Percentiles rank a stretch among this genome's conserved stretches.
Evolutionary conservation across 1,140 invertebrate genomes (phyloP).

Genomic region (Meloidogyne exigua): DNA sequence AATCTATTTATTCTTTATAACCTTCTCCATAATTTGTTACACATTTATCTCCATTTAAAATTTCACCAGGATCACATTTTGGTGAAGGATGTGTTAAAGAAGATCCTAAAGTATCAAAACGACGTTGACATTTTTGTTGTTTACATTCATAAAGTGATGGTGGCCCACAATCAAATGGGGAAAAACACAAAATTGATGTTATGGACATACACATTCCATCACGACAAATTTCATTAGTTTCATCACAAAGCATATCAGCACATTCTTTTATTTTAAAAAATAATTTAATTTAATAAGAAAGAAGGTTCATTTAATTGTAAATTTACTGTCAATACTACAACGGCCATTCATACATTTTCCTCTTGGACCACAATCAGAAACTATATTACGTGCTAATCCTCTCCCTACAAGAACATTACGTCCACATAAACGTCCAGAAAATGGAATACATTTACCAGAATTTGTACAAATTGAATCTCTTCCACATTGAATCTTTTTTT

Average conservation of each 20-base stretch:
- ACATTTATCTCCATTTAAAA: slow-evolving; percentile 42
- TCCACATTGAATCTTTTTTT: slow-evolving; percentile 45
- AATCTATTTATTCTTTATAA: not conserved
- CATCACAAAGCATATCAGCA: slow-evolving; percentile 50
- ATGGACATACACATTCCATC: slow-evolving; percentile 55
- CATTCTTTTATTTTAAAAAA: slow-evolving; percentile 51
- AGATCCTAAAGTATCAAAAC: slow-evolving; percentile 20
- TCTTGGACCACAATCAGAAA: slow-evolving; percentile 51
- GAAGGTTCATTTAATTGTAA: too few relatives aligned
- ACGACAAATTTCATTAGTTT: slow-evolving; percentile 51
- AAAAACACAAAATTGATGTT: slow-evolving; percentile 50
- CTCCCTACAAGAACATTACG: slow-evolving; percentile 57
- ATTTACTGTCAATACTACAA: slow-evolving; percentile 54
- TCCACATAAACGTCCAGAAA: slow-evolving; percentile 44
- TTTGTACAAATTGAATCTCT: slow-evolving; percentile 47
- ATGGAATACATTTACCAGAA: slow-evolving; percentile 48
- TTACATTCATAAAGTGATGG: slow-evolving; percentile 43
- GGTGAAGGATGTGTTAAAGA: slow-evolving; percentile 4
- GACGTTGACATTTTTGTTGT: slow-evolving; percentile 45
- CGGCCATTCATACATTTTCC: slow-evolving; percentile 57
- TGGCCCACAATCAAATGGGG: slow-evolving; percentile 56
- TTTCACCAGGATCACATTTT: slow-evolving; percentile 45
- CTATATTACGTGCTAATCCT: slow-evolving; percentile 46
- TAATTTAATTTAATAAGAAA: not conserved
- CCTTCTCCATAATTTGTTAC: slow-evolving; percentile 39